Conservation (phyloP, 2,888 invertebrate genomes). For the Gastrophysa polygoni region DNA sequence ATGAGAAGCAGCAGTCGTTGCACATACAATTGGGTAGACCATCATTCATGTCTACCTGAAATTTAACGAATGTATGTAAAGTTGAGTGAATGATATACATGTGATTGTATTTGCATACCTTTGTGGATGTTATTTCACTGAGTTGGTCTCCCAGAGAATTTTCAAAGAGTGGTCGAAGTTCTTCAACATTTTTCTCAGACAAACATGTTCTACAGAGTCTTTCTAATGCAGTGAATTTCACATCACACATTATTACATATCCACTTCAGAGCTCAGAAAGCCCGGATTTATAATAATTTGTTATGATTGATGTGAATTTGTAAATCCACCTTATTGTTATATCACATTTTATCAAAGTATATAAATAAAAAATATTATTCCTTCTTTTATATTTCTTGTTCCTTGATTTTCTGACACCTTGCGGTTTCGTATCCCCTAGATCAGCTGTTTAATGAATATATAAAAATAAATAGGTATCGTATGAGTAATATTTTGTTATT, state of each 20-base stretch:
- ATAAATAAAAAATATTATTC: no score
- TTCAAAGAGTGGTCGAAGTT: constrained; percentile 47
- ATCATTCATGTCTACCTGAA: constrained; percentile 47
- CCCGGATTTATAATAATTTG: no score
- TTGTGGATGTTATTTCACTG: constrained; percentile 41
- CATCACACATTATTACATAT: constrained; percentile 25
- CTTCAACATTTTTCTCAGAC: constrained; percentile 44
- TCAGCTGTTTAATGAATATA: no score
- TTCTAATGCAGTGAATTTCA: constrained; percentile 43
- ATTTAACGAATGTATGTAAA: constrained; percentile 20
- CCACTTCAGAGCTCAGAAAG: no score
- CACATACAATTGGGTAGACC: constrained; percentile 52
- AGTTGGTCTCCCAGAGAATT: constrained; percentile 44
- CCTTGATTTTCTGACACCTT: no score
- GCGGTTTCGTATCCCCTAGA: no score
- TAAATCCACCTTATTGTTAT: no score
- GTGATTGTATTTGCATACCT: constrained; percentile 42
- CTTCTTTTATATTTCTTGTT: no score
- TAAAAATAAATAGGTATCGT: no score
- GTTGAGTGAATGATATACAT: constrained; percentile 6
- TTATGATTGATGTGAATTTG: no score
- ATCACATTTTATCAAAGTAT: no score
- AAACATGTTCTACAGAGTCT: constrained; percentile 53
- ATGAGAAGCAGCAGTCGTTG: constrained; percentile 45
- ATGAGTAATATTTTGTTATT: no score